phyloP scores from a whole-genome alignment of 2,888 invertebrate genomes.

The Drosophila anomalata region DNA sequence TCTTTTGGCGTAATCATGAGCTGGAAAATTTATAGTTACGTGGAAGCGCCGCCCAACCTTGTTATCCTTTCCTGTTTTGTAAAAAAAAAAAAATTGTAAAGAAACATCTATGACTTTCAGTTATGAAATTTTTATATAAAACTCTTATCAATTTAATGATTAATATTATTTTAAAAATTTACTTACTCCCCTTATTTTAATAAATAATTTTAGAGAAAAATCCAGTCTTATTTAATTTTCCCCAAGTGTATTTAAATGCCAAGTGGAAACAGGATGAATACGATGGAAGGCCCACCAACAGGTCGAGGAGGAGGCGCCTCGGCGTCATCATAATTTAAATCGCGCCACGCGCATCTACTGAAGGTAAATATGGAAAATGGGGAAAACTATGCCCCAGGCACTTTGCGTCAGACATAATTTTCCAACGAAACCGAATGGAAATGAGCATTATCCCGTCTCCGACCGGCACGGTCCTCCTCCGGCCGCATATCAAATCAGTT shows the following conservation, averaged over 20 bases:
- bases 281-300: conserved; percentile 43
- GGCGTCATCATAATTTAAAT: conserved; percentile 72
- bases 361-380: conserved; percentile 55
- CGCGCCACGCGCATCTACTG: conserved; percentile 61
- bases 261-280: conserved; percentile 28
- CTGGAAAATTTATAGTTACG: conserved; percentile 63
- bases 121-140: too few species aligned
- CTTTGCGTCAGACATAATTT: conserved; percentile 63
- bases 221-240: not conserved
- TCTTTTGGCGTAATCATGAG: conserved; percentile 34
- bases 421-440: conserved; percentile 70
- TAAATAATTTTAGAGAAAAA: too few species aligned
- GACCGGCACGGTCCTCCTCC: conserved; percentile 9
- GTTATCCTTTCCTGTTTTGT: conserved; percentile 64
- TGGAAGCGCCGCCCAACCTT: conserved; percentile 52
- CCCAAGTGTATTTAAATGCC: conserved; percentile 57
- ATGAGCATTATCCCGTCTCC: conserved; percentile 56
- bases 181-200: too few species aligned
- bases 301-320: conserved; percentile 57
- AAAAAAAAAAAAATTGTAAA: not conserved
- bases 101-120: too few species aligned
- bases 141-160: too few species aligned
- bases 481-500: conserved; percentile 70
- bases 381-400: conserved; percentile 62
- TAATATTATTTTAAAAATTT: too few species aligned